Evolutionary conservation across 2,888 invertebrate genomes (phyloP).

Genomic region (Ferdinandea cuprea): DNA sequence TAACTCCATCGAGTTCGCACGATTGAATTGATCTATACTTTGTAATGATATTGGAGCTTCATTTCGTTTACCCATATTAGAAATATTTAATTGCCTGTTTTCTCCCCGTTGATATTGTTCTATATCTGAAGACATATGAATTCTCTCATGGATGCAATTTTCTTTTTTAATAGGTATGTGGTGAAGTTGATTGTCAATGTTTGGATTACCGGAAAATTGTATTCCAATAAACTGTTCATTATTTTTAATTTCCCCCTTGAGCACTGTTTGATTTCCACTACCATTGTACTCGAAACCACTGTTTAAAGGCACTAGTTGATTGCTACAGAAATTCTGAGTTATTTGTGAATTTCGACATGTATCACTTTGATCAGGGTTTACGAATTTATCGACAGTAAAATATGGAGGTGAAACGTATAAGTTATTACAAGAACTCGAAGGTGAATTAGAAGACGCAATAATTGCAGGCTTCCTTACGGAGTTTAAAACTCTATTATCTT

Average conservation of each 20-base stretch:
- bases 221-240: conserved; percentile 34
- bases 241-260: conserved; percentile 25
- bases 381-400: conserved; percentile 68
- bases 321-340: conserved; percentile 1
- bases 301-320: conserved; percentile 29
- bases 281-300: conserved; percentile 1
- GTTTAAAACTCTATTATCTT: background rate
- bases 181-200: conserved; percentile 25
- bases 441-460: background rate
- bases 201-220: conserved; percentile 23
- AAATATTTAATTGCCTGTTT: conserved; percentile 11
- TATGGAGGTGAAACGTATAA: conserved; percentile 62
- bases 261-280: background rate
- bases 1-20: conserved; percentile 9
- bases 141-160: conserved; percentile 25
- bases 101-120: conserved; percentile 7
- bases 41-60: conserved; percentile 4
- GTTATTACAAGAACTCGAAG: conserved; percentile 41
- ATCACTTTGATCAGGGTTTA: conserved; percentile 33
- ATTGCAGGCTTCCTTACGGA: background rate
- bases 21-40: conserved; percentile 21
- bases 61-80: background rate
- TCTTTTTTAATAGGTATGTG: conserved; percentile 40
- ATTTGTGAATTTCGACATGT: background rate
- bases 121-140: background rate